Percentiles rank a stretch among this genome's conserved stretches.
These are phyloP conservation scores for Portevinia maculata DNA, from an alignment of 2,888 invertebrate genomes.

Conservation along the genomic window DNA sequence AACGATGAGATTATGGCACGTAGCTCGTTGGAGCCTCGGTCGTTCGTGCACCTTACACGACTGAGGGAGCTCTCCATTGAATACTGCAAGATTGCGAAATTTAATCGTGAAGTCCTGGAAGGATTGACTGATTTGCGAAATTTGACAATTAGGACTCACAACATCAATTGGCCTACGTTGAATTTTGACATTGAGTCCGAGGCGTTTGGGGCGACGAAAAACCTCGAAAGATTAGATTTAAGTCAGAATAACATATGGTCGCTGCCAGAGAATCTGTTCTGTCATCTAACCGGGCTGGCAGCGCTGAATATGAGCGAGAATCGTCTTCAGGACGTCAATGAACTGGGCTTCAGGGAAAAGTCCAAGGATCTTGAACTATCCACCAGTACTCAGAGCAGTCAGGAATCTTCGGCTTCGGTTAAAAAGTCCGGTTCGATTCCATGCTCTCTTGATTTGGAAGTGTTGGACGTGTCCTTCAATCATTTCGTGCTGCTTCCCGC, in stretches of 20 bases:
- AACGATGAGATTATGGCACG: constrained; percentile 91
- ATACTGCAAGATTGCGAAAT: constrained; percentile 93
- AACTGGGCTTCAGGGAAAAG: constrained; percentile 91
- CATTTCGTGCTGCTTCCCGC: constrained; percentile 92
- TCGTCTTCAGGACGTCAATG: constrained; percentile 93
- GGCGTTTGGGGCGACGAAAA: constrained; percentile 89
- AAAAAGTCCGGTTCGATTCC: constrained; percentile 78
- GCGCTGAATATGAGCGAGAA: constrained; percentile 94
- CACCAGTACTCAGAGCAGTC: constrained; percentile 59
- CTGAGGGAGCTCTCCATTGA: constrained; percentile 91
- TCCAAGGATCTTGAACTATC: constrained; percentile 76
- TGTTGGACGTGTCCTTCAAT: constrained; percentile 92
- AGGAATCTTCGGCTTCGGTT: constrained; percentile 44
- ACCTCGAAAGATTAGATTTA: constrained; percentile 92
- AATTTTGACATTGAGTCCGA: constrained; percentile 91
- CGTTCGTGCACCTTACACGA: constrained; percentile 91
- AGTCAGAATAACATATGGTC: constrained; percentile 96
- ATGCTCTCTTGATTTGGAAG: constrained; percentile 91
- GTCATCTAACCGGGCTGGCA: constrained; percentile 90
- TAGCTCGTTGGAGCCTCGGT: constrained; percentile 89
- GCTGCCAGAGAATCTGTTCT: constrained; percentile 93
- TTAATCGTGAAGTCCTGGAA: constrained; percentile 90
- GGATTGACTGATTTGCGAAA: constrained; percentile 92
- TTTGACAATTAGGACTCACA: constrained; percentile 92
- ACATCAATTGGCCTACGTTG: constrained; percentile 92